Base-by-base conservation (phyloP, 2,888 invertebrate species). In the Phorcus lineatus region DNA sequence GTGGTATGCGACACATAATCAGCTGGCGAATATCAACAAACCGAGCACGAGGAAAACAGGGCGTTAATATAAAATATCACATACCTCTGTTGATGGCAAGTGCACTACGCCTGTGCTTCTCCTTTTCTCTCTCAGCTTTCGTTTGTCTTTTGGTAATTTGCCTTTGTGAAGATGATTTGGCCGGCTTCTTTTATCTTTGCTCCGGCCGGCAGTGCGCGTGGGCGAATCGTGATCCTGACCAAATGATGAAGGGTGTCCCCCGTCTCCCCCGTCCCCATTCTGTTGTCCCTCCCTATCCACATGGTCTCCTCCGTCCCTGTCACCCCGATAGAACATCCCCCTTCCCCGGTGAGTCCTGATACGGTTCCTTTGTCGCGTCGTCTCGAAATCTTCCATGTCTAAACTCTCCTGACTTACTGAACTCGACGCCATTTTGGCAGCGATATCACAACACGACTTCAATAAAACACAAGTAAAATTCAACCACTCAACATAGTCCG, bases 341-440 rank as follows among this genome's bases (percentile, higher is more conserved):
- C 94, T 90, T 16, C 94, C 94, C 79, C 95, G 91, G 0, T 94
- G 94, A 1, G 94, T 94, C 78, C 95, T 92, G 77, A 94, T 94
- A 77, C 94, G 93, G 47, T 94, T 94, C 81, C 94, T 91, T n/a
- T 95, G 92, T 1, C 94, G 94, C n/a, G 93, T 93, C 57, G 94
- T 90, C 82, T 94, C 94, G 83, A 94, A 94, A 84, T 95, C 95
- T 84, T 94, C 94, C 77, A 88, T 88, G 84, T 95, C 95, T 79
- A 95, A 93, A 87, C 95, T 95, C 87, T 95, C 95, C 88, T 95
- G 95, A 86, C 95, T 95, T 74, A 95, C 94, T 47, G 95, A 95
- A 86, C 95, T 95, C 22, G 95, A 95, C 87, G 95, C 95, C 95
- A 95, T 95, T 74, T 81, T 76, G 76, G 31, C 36, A 36, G 55